Evolutionary conservation across 2,888 invertebrate genomes (phyloP), one percentile per base, ranked within the genome.

Genomic region (Volucella inanis): DNA sequence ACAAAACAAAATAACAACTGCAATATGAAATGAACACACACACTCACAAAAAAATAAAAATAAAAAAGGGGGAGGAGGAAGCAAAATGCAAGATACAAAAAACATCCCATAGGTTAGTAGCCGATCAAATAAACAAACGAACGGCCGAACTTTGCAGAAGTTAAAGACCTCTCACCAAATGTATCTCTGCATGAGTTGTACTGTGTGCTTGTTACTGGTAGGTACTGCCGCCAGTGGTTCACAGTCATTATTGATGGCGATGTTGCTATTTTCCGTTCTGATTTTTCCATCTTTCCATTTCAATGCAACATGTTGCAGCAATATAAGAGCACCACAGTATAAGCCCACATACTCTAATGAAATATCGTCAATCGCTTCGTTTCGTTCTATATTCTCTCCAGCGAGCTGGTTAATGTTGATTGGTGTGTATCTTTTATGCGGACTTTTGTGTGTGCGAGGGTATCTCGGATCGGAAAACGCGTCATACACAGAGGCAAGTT

Each of bases 81-180:
- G 68, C 55, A 62, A 62, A 85, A 80, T 76, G 72, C 71, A 77
- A 74, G 76, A 76, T 47, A 81, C 75, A 85, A 80, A 72, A 82
- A 85, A 85, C 75, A 85, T 85, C 76, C 81, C 85, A 80, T 85
- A 85, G 85, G 85, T 80, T 85, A 85, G 85, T 85, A 85, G 77
- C 85, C 85, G 76, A 85, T 85, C 81, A 85, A 85, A 85, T 85
- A 85, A 85, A 85, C 85, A 85, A 85, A 85, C 85, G 81, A 85
- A 81, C 81, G 75, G 68, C 76, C 81, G 85, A 83, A 81, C 85
- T 85, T 85, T 85, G 85, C 85, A 81, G 85, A 85, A 85, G 85
- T 85, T 85, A 85, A 85, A 85, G 85, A 85, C 85, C 85, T 85
- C 85, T 85, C 71, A 81, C 67, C 75, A 80, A 84, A 84, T 84